These are phyloP conservation scores for Noctua pronuba DNA, from an alignment of 2,888 invertebrate genomes.

Conservation along the genomic window DNA sequence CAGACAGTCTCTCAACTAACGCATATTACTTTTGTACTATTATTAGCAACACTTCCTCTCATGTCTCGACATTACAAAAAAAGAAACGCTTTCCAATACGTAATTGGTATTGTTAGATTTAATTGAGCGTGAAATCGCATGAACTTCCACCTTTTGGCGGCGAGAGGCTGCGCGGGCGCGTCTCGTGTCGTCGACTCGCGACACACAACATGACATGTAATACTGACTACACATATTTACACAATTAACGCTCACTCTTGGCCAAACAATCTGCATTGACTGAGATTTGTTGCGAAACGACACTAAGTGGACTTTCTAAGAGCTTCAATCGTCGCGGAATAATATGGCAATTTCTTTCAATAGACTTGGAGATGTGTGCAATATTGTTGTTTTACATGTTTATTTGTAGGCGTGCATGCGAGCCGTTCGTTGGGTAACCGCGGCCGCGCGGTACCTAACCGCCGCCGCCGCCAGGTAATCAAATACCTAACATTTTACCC, in stretches of 20 bases:
- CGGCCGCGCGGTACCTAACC: slow-evolving; percentile 36
- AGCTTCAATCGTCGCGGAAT: slow-evolving; percentile 39
- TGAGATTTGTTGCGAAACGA: slow-evolving; percentile 55
- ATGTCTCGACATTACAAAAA: slow-evolving; percentile 36
- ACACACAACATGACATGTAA: slow-evolving; percentile 46
- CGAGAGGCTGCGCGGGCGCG: slow-evolving; percentile 30
- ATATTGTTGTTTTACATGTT: slow-evolving; percentile 57
- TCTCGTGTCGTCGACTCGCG: slow-evolving; percentile 28
- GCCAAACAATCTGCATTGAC: slow-evolving; percentile 49
- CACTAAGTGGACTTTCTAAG: slow-evolving; percentile 57
- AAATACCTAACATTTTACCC: slow-evolving; percentile 57
- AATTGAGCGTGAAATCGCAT: slow-evolving; percentile 64
- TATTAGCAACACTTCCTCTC: slow-evolving; percentile 16
- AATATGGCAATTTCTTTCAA: slow-evolving; percentile 62
- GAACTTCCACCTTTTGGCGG: slow-evolving; percentile 60
- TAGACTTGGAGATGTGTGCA: slow-evolving; percentile 47
- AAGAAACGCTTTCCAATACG: slow-evolving; percentile 66
- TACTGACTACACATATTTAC: slow-evolving; percentile 51
- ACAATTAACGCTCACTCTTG: slow-evolving; percentile 58
- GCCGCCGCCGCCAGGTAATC: slow-evolving; percentile 49
- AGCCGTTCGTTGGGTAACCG: slow-evolving; percentile 59
- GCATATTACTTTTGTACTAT: background rate
- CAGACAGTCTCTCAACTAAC: background rate
- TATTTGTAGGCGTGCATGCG: slow-evolving; percentile 31
- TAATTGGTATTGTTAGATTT: slow-evolving; percentile 57